Evolutionary conservation across 2,888 invertebrate species (phyloP), one percentile per base, ranked within the genome.

Genomic region (Electrophaes corylata): DNA sequence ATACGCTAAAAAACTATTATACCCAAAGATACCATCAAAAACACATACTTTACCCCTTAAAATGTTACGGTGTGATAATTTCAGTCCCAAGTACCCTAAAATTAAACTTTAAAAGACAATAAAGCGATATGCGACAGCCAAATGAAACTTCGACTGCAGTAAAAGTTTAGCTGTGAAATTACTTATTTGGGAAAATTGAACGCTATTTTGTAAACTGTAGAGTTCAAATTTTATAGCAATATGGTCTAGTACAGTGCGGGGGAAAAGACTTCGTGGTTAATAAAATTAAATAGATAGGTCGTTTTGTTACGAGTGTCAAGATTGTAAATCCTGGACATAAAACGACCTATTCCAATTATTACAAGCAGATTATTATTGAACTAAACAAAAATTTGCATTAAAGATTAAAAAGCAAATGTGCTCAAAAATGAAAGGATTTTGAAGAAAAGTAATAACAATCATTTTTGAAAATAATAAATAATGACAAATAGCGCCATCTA

Each of bases 41-140:
- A n/a, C 44, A 44, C 41, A 20, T 40, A 43, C 31, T 14, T 37
- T 6, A 14, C 37, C 37, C 31, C 39, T 48, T 37, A 55, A 46
- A 56, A 12, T 29, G 19, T 49, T 23, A 41, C 41, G 43, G 33
- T n/a, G 59, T 44, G 37, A 56, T 56, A 60, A 64, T 51, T 57
- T 37, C 16, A 33, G 57, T 33, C 35, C 29, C 18, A 48, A 51
- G 31, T 23, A 33, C 16, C 43, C 12, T 56, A 51, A 58, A 64
- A 64, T 64, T 60, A 57, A 64, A 66, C 57, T 65, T 63, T 61
- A 58, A 62, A 61, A 48, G 45, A 58, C 60, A 58, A 62, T 64
- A 62, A 62, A 63, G 44, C 37, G 37, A 54, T 33, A 49, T 50
- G 60, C 39, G 54, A 48, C 57, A 56, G 57, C 53, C 58, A 62